These are phyloP conservation scores for Sabatieria punctata DNA, from an alignment of 2,888 invertebrate genomes.

Conservation along the genomic window DNA sequence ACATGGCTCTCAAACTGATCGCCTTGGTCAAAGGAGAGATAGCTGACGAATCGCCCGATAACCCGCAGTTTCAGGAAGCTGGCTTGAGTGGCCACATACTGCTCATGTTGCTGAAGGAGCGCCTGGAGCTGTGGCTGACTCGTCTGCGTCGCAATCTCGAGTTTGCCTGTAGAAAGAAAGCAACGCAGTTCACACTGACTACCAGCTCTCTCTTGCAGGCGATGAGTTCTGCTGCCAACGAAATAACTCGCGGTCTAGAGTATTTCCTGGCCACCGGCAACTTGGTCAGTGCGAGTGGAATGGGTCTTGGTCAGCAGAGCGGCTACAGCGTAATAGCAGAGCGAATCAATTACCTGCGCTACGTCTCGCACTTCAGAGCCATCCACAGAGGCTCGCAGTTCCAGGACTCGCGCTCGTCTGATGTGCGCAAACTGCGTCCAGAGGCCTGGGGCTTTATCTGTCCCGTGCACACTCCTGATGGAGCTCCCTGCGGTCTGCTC, in stretches of 20 bases:
- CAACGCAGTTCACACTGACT: too few relatives aligned
- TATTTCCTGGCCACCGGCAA: slow-evolving; percentile 83
- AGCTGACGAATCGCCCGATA: slow-evolving; percentile 70
- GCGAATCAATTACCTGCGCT: slow-evolving; percentile 84
- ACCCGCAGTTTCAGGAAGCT: slow-evolving; percentile 72
- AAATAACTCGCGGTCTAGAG: slow-evolving; percentile 40
- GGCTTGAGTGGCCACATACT: slow-evolving; percentile 27
- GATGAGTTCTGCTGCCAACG: slow-evolving; percentile 8
- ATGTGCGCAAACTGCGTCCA: slow-evolving; percentile 70
- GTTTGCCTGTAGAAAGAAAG: too few relatives aligned
- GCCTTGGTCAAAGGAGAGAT: slow-evolving; percentile 56
- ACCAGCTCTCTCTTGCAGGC: too few relatives aligned
- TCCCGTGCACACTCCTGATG: slow-evolving; percentile 97
- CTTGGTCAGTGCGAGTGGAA: slow-evolving; percentile 49
- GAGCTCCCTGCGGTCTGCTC: slow-evolving; percentile 83
- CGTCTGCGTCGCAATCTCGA: slow-evolving; percentile 19
- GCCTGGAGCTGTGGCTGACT: slow-evolving; percentile 49
- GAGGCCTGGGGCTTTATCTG: slow-evolving; percentile 99
- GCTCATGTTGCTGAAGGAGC: slow-evolving; percentile 45
- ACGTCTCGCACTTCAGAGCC: slow-evolving; percentile 87
- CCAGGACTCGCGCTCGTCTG: slow-evolving; percentile 83
- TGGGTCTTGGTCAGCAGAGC: slow-evolving; percentile 65
- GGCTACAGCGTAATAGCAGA: slow-evolving; percentile 83
- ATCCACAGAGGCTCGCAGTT: slow-evolving; percentile 90
- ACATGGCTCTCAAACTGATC: slow-evolving; percentile 80